phyloP scores from a whole-genome alignment of 2,797 vertebrate species.

The Takifugu rubripes region DNA sequence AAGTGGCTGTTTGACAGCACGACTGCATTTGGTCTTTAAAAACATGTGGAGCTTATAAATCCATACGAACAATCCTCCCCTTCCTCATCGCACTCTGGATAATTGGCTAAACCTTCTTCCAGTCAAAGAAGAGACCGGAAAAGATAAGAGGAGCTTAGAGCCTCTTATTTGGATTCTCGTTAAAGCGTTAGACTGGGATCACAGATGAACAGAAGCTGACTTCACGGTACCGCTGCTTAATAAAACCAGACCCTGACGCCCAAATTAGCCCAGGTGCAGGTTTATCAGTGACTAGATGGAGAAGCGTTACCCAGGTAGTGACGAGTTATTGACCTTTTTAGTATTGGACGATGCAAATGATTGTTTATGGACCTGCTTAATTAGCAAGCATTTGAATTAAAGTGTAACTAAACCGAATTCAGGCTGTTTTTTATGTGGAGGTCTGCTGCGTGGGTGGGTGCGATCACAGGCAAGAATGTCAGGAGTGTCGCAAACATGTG shows the following conservation, averaged over 20 bases:
- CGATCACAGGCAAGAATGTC: slow-evolving; percentile 18
- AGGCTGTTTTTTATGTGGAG: neutral
- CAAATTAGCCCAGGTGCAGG: slow-evolving; percentile 8
- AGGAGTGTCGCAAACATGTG: neutral
- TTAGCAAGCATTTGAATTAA: neutral
- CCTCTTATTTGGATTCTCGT: slow-evolving; percentile 32
- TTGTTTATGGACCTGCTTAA: no score
- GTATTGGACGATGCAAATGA: no score
- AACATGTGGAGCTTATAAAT: neutral
- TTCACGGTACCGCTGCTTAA: slow-evolving; percentile 8
- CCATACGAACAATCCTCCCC: no score
- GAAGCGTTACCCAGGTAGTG: no score
- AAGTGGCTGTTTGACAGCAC: no score
- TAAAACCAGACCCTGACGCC: slow-evolving; percentile 1
- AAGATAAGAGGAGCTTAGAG: slow-evolving; percentile 58
- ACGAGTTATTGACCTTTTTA: no score
- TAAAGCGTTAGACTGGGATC: slow-evolving; percentile 49
- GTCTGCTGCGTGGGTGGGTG: slow-evolving; percentile 7
- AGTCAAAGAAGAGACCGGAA: slow-evolving; percentile 63
- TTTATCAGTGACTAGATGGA: slow-evolving; percentile 5
- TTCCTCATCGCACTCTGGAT: slow-evolving; percentile 24
- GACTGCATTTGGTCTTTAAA: neutral
- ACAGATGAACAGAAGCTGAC: slow-evolving; percentile 30
- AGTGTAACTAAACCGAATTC: neutral
- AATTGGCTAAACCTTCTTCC: slow-evolving; percentile 65